Conservation (phyloP, 2,797 vertebrate species). For the Siniperca undulata region DNA sequence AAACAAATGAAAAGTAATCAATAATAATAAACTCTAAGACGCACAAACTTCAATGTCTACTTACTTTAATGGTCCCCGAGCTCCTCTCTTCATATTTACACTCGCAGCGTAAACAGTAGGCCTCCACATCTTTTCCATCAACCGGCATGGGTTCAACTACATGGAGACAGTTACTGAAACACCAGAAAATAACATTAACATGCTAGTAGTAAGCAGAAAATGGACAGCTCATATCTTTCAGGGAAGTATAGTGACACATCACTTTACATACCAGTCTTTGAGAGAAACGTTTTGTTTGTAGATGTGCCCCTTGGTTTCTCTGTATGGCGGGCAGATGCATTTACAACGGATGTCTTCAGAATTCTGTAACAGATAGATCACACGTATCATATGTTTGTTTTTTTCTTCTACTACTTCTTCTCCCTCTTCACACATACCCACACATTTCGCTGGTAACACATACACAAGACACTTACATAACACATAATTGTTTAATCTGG, state of each 20-base stretch:
- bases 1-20: background rate
- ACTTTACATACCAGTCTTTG: conserved; percentile 94
- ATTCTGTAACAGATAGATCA: conserved; percentile 84
- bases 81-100: conserved; percentile 99
- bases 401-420: background rate
- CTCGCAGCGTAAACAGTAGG: conserved; percentile 97
- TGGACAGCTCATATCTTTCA: background rate
- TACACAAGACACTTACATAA: background rate
- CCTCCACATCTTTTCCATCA: conserved; percentile 95
- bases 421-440: background rate
- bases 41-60: background rate
- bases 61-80: conserved; percentile 96
- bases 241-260: background rate
- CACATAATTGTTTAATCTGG: background rate
- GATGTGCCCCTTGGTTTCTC: conserved; percentile 91
- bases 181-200: conserved; percentile 20
- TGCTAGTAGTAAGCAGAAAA: background rate
- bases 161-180: conserved; percentile 94
- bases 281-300: conserved; percentile 98
- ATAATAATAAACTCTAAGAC: background rate
- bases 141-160: conserved; percentile 98
- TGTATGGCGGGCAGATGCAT: conserved; percentile 98
- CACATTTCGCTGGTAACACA: background rate
- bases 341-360: conserved; percentile 96
- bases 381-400: background rate